Conservation (phyloP, 2,888 invertebrate species). For the Scaeva pyrastri region DNA sequence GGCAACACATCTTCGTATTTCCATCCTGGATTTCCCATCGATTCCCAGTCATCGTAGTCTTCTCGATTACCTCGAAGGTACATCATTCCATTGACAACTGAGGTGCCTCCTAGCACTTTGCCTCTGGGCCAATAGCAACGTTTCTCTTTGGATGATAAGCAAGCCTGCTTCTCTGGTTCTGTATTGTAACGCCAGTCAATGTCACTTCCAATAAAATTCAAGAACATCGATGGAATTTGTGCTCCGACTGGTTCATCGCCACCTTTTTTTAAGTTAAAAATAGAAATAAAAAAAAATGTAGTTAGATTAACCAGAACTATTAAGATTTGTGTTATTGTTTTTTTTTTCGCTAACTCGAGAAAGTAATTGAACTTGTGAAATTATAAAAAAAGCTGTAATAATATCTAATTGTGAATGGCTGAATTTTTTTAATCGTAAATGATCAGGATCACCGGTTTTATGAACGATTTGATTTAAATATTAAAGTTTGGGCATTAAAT, state of each 20-base stretch:
- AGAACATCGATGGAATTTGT: conserved; percentile 95
- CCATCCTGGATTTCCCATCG: conserved; percentile 94
- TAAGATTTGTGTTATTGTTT: background rate
- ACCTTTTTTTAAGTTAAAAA: conserved; percentile 84
- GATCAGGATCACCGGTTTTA: background rate
- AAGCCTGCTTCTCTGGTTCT: conserved; percentile 91
- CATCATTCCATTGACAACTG: conserved; percentile 98
- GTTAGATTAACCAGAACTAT: conserved; percentile 18
- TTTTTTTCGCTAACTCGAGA: background rate
- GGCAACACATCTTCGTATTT: conserved; percentile 94
- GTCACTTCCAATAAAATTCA: conserved; percentile 93
- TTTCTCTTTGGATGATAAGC: conserved; percentile 87
- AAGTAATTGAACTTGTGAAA: conserved; percentile 33
- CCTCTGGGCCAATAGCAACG: conserved; percentile 94
- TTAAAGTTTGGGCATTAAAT: background rate
- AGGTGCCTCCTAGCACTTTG: conserved; percentile 95
- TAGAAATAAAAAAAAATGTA: conserved; percentile 66
- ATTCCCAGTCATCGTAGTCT: conserved; percentile 95
- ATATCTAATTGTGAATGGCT: conserved; percentile 27
- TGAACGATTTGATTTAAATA: background rate
- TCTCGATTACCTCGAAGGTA: conserved; percentile 94
- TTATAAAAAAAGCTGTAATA: background rate
- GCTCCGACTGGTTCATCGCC: conserved; percentile 94
- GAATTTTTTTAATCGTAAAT: background rate
- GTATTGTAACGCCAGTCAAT: conserved; percentile 96